Conservation (phyloP, 2,888 invertebrate genomes). For the Athetis lepigone region DNA sequence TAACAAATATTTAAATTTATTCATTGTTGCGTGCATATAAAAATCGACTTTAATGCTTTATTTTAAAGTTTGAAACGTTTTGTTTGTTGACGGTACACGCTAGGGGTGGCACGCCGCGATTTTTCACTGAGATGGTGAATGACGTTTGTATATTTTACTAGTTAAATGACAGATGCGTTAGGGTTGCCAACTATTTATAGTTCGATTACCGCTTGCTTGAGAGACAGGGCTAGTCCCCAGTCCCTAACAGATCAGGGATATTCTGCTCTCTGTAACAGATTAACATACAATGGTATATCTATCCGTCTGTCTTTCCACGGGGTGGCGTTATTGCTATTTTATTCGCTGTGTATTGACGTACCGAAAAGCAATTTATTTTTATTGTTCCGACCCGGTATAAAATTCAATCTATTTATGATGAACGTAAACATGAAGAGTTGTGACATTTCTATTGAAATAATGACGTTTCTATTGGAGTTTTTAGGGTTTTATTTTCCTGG, state of each 20-base stretch:
- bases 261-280: constrained; percentile 74
- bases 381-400: constrained; percentile 75
- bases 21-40: constrained; percentile 72
- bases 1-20: constrained; percentile 91
- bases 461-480: constrained; percentile 55
- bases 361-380: constrained; percentile 66
- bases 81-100: constrained; percentile 52
- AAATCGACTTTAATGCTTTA: constrained; percentile 72
- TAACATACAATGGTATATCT: constrained; percentile 69
- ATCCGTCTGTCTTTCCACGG: constrained; percentile 38
- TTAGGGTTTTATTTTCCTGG: constrained; percentile 28
- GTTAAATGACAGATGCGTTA: constrained; percentile 90
- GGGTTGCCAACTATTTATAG: constrained; percentile 89
- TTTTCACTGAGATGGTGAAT: constrained; percentile 87
- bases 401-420: constrained; percentile 87
- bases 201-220: constrained; percentile 86
- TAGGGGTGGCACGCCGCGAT: constrained; percentile 85
- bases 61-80: constrained; percentile 60
- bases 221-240: constrained; percentile 81
- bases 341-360: constrained; percentile 74
- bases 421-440: constrained; percentile 72
- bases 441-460: constrained; percentile 58
- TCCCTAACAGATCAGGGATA: constrained; percentile 85
- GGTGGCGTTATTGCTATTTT: constrained; percentile 75
- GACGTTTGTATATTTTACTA: constrained; percentile 90